Conservation (phyloP, 2,888 invertebrate genomes). For the Peribatodes rhomboidaria region DNA sequence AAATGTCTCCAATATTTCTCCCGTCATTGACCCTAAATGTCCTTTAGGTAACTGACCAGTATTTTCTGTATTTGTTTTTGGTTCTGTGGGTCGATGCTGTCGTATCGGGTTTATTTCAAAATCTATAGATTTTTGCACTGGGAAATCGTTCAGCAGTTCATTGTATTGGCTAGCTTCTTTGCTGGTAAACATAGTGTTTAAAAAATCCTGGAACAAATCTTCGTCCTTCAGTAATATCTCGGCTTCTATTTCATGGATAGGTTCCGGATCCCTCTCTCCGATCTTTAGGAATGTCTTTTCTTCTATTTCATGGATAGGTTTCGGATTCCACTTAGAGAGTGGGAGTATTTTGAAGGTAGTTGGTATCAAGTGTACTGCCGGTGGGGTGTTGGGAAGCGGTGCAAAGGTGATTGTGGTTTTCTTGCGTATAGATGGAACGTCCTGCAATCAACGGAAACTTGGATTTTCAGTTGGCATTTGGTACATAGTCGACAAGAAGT, state of each 20-base stretch:
- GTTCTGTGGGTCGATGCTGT: neutral
- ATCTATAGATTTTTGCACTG: constrained; percentile 1
- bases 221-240: constrained; percentile 54
- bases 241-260: constrained; percentile 42
- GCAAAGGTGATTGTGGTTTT: constrained; percentile 51
- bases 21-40: neutral
- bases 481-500: too few species aligned
- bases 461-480: neutral
- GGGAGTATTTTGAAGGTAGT: constrained; percentile 59
- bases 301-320: constrained; percentile 44
- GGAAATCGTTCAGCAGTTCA: constrained; percentile 28
- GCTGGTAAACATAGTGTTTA: constrained; percentile 62
- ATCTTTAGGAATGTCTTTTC: constrained; percentile 53
- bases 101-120: neutral
- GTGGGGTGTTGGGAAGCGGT: neutral
- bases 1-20: neutral
- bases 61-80: neutral
- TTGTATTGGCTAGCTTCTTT: constrained; percentile 54
- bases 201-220: constrained; percentile 60
- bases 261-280: constrained; percentile 44
- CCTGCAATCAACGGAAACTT: constrained; percentile 49
- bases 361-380: neutral
- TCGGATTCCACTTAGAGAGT: constrained; percentile 41
- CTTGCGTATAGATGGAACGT: constrained; percentile 47
- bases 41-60: neutral